Percentiles rank a stretch among this genome's conserved stretches.
Conservation (phyloP, 2,888 invertebrate genomes). For the Ophion obscuratus region DNA sequence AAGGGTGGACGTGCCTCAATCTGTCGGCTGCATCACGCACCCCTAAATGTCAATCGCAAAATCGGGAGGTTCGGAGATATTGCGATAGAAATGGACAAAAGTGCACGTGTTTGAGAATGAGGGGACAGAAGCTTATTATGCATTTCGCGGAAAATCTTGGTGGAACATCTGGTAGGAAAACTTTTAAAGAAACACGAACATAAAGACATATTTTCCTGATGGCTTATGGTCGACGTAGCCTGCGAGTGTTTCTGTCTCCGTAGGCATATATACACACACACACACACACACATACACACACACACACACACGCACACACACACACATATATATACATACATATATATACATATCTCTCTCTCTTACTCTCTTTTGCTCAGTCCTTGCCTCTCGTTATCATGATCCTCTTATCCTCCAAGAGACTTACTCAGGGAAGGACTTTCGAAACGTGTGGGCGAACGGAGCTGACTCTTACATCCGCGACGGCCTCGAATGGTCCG, state of each 20-base stretch:
- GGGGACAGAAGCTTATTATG: conserved; percentile 22
- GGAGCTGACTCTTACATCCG: conserved; percentile 45
- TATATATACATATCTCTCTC: conserved; percentile 19
- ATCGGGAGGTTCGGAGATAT: conserved; percentile 21
- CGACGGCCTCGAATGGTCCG: conserved; percentile 37
- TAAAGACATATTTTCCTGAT: conserved; percentile 60
- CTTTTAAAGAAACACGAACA: conserved; percentile 45
- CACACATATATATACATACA: neutral
- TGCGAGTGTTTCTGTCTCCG: conserved; percentile 7
- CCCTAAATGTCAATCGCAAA: conserved; percentile 34
- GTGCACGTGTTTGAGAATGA: conserved; percentile 4
- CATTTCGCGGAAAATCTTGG: conserved; percentile 22
- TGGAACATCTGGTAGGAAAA: conserved; percentile 20
- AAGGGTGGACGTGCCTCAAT: conserved; percentile 16
- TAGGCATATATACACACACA: neutral
- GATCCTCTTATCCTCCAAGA: conserved; percentile 64
- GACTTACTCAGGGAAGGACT: conserved; percentile 53
- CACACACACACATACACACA: no score
- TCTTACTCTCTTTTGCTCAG: conserved; percentile 50
- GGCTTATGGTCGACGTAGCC: conserved; percentile 34
- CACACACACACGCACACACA: no score
- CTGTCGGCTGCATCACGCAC: conserved; percentile 10
- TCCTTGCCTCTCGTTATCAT: conserved; percentile 64
- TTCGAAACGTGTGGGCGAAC: conserved; percentile 45
- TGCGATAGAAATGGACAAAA: neutral